A percentile compares a stretch with the other conserved stretches of the same genome.
Evolutionary conservation across 2,888 invertebrate genomes (phyloP).

Genomic region (Laspeyria flexula): DNA sequence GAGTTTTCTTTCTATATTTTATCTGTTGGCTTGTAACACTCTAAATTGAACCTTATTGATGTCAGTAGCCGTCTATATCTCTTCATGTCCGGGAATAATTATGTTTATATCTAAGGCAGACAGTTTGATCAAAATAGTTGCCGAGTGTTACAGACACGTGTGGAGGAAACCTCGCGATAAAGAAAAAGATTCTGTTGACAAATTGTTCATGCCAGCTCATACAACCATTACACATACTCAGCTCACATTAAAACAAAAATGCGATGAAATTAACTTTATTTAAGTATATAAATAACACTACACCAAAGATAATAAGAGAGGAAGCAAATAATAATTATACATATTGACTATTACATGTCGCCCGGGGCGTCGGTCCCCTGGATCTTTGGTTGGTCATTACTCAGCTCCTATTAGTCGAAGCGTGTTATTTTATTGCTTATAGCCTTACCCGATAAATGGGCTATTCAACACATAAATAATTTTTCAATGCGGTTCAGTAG

Average conservation of each 20-base stretch:
- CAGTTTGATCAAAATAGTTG: conserved; percentile 24
- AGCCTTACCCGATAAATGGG: no score
- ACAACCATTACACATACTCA: conserved; percentile 5
- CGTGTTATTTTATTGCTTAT: no score
- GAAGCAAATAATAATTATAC: background rate
- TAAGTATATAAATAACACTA: no score
- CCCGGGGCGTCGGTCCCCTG: no score
- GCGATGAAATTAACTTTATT: background rate
- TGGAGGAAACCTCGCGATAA: conserved; percentile 8
- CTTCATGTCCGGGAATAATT: conserved; percentile 6
- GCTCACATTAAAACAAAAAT: background rate
- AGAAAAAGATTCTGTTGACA: conserved; percentile 5
- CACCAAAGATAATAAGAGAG: conserved; percentile 6
- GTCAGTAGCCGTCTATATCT: conserved; percentile 6
- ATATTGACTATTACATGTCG: no score
- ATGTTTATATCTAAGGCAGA: conserved; percentile 8
- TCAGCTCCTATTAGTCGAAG: no score
- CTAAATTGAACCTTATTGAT: conserved; percentile 27
- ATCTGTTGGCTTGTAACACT: conserved; percentile 18
- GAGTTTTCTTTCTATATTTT: conserved; percentile 34
- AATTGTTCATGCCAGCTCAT: conserved; percentile 3
- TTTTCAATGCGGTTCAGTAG: no score
- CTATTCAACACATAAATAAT: no score
- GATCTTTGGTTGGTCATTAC: no score
- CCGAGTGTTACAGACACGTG: conserved; percentile 8